Percentiles rank a stretch among this genome's conserved stretches.
Evolutionary conservation across 2,888 invertebrate species (phyloP).

Genomic region (Smittia aterrima): DNA sequence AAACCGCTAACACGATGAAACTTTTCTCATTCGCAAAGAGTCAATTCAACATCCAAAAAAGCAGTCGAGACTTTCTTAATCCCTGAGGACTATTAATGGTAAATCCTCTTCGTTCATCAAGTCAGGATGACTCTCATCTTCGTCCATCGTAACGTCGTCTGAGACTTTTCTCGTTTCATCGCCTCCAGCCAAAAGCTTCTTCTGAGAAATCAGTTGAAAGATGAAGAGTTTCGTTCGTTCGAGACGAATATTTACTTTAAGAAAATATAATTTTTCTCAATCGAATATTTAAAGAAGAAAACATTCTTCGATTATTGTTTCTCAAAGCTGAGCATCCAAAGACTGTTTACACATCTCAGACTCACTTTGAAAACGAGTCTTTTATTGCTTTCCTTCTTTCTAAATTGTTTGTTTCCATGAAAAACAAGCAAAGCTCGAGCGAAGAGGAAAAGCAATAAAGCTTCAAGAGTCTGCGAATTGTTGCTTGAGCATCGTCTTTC

Average conservation of each 20-base stretch:
- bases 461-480: not conserved
- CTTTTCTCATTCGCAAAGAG: no score
- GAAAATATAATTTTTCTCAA: not conserved
- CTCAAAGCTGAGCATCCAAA: not conserved
- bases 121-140: not conserved
- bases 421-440: not conserved
- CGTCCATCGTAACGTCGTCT: not conserved
- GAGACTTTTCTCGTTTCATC: not conserved
- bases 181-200: not conserved
- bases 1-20: no score
- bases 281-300: not conserved
- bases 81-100: constrained; percentile 12
- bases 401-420: not conserved
- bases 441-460: not conserved
- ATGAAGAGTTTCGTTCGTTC: not conserved
- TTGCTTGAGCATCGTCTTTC: not conserved
- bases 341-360: not conserved
- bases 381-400: constrained; percentile 4
- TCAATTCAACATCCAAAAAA: no score
- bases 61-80: not conserved
- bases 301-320: not conserved
- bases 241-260: not conserved
- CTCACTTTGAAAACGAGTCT: not conserved
- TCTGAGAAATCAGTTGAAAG: not conserved
- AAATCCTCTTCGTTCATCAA: not conserved